These are phyloP conservation scores for Osmerus eperlanus DNA, from an alignment of 2,113 vertebrate species.

Conservation along the genomic window DNA sequence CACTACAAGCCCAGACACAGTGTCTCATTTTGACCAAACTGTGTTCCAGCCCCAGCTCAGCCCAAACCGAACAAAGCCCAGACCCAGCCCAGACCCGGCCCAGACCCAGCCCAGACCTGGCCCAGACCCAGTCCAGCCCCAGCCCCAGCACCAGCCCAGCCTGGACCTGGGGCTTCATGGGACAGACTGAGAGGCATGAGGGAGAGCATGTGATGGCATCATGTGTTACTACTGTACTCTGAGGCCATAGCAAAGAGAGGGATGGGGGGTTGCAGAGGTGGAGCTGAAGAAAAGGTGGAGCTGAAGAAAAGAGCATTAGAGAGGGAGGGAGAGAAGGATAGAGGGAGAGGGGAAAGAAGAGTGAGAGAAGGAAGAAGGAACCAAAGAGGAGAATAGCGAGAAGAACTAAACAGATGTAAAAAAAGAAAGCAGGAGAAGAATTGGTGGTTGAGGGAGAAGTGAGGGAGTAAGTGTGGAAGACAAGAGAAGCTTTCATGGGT, in stretches of 20 bases:
- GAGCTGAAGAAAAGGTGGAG: too few species aligned
- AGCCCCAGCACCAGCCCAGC: too few species aligned
- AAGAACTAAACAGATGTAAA: neutral
- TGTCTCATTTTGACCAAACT: too few species aligned
- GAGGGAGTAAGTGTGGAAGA: neutral
- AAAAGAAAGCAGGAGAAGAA: constrained; percentile 30
- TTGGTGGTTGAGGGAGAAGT: neutral
- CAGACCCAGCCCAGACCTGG: neutral
- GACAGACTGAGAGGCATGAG: constrained; percentile 33
- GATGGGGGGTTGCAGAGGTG: neutral
- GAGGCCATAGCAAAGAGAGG: neutral
- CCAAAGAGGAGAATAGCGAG: too few species aligned
- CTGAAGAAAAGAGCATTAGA: neutral
- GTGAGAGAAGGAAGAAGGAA: neutral
- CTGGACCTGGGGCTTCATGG: neutral
- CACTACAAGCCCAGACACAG: too few species aligned
- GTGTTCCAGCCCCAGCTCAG: too few species aligned
- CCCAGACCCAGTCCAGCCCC: neutral
- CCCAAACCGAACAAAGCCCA: neutral
- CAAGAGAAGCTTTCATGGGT: constrained; percentile 4
- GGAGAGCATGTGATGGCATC: constrained; percentile 48
- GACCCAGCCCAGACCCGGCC: neutral
- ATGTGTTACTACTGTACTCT: constrained; percentile 35
- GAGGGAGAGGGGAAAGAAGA: constrained; percentile 1
- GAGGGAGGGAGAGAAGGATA: neutral